Base-by-base conservation (phyloP, 53 echinoderm and acorn worm genomes). In the Holothuria scabra region DNA sequence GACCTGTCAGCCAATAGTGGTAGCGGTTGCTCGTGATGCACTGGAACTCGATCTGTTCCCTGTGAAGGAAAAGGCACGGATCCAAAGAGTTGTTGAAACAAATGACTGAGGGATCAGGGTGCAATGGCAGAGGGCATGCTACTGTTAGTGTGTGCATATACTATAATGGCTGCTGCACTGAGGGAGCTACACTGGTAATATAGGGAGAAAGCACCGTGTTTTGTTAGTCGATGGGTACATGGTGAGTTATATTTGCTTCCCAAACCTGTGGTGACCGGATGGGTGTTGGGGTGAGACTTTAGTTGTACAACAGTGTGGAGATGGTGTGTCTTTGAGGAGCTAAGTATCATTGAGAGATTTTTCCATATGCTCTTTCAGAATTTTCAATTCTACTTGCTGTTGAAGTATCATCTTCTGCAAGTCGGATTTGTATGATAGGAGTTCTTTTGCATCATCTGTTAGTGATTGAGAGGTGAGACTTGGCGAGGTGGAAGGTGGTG, bases 91-190 rank as follows among this genome's bases (percentile, higher is more conserved):
- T 52, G 52, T 16, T 52, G 52, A 30, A 90, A 71, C 83, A 90
- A 74, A 83, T 88, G 90, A 94, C 87, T 57, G 87, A 81, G 59
- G 80, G 83, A n/a, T n/a, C n/a, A 59, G 84, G 76, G 33, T 79
- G 86, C 88, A 95, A 18, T 16, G 52, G 52, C 52, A 8, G 52
- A 18, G 18, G 86, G 55, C 90, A 86, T 44, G 82, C 85, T 72
- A 44, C 21, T 76, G 59, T 69, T 71, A 85, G 84, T 88, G 65
- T 87, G 92, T 87, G 92, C 56, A 95, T 65, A 89, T 95, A 90
- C 80, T 87, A 95, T 90, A 95, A 92, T 59, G 92, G 95, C 71
- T 90, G 93, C 74, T 85, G 93, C 82, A 91, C 82, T 44, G 85
- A 79, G 30, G 87, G 87, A n/a, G 80, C 87, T 37, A 87, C 80